A percentile compares a stretch with the other conserved stretches of the same genome.
Conservation (phyloP, 2,113 vertebrate species). For the Boulengeromyrus knoepffleri region DNA sequence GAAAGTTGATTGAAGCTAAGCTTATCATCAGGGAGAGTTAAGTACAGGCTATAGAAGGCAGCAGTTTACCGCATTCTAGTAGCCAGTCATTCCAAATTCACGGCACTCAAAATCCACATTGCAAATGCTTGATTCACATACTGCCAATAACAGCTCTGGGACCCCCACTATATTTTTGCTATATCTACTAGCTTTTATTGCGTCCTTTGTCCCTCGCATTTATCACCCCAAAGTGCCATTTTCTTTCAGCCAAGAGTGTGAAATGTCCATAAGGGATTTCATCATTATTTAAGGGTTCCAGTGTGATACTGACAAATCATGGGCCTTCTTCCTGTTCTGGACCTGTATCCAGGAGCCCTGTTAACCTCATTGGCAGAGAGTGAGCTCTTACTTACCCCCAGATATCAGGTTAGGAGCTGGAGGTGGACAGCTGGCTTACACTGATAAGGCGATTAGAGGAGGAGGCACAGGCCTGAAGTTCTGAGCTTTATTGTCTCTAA, state of each 20-base stretch:
- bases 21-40: background rate
- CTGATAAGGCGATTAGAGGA: constrained; percentile 34
- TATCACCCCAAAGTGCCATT: background rate
- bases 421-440: constrained; percentile 24
- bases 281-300: background rate
- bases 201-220: background rate
- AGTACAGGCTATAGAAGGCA: background rate
- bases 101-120: background rate
- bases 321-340: background rate
- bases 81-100: background rate
- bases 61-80: background rate
- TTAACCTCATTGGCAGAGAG: constrained; percentile 18
- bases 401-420: constrained; percentile 27
- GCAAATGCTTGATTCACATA: background rate
- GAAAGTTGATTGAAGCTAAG: constrained; percentile 1
- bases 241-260: background rate
- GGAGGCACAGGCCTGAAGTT: constrained; percentile 16
- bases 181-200: constrained; percentile 1
- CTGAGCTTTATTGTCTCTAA: constrained; percentile 29
- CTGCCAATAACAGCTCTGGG: background rate
- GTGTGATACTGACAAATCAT: constrained; percentile 10
- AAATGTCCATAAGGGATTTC: constrained; percentile 8
- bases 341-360: background rate
- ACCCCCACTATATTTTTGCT: background rate
- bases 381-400: constrained; percentile 19